A percentile compares a stretch with the other conserved stretches of the same genome.
Conservation (phyloP, 1,140 invertebrate genomes). For the Popillia japonica region DNA sequence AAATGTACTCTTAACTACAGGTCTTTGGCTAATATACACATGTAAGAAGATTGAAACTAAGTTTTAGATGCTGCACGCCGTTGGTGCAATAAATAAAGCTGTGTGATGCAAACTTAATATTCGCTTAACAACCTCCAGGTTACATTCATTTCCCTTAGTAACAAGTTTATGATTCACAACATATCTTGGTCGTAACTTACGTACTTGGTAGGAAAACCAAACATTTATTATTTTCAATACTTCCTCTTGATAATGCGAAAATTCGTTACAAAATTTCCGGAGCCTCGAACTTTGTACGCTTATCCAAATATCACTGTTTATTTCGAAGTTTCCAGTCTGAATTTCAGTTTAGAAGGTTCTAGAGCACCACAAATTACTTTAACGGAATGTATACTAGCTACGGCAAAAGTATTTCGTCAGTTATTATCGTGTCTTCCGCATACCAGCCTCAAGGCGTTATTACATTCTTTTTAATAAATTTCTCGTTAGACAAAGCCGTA, state of each 20-base stretch:
- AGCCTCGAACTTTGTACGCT: neutral
- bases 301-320: neutral
- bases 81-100: too few relatives aligned
- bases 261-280: conserved; percentile 1
- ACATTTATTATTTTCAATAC: conserved; percentile 12
- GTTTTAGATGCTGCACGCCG: too few relatives aligned
- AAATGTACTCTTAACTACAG: too few relatives aligned
- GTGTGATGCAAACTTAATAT: too few relatives aligned
- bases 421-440: conserved; percentile 6
- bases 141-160: too few relatives aligned
- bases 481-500: conserved; percentile 37
- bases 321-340: neutral
- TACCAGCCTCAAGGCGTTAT: neutral
- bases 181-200: neutral
- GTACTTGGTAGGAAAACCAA: neutral
- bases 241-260: neutral
- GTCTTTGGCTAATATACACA: too few relatives aligned
- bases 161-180: neutral
- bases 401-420: conserved; percentile 1
- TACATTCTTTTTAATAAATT: conserved; percentile 38
- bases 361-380: neutral
- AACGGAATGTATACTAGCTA: neutral
- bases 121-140: too few relatives aligned
- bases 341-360: neutral
- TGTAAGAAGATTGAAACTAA: too few relatives aligned